Evolutionary conservation across 2,888 invertebrate species (phyloP).

Genomic region (Anoncus sp.): DNA sequence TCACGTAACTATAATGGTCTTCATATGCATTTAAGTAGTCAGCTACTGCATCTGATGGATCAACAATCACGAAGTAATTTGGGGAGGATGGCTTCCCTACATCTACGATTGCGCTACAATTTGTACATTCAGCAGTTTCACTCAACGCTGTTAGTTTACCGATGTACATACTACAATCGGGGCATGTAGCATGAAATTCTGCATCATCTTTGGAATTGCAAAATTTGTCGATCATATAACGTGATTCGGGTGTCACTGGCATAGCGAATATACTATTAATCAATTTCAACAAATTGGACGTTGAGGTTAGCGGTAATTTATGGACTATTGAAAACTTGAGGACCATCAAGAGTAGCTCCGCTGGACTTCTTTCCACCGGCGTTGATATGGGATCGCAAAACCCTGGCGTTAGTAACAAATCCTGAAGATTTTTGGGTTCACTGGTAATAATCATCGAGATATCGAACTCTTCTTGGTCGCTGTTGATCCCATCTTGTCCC

Average conservation of each 20-base stretch:
- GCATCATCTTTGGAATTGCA: slow-evolving; percentile 42
- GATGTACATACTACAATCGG: slow-evolving; percentile 39
- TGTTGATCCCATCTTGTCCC: background rate
- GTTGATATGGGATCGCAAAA: background rate
- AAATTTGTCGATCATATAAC: slow-evolving; percentile 53
- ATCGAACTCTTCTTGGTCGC: background rate
- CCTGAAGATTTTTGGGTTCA: background rate
- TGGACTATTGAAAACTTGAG: background rate
- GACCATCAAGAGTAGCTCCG: background rate
- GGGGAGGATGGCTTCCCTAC: slow-evolving; percentile 37
- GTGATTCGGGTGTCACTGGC: slow-evolving; percentile 38
- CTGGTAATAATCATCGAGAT: background rate
- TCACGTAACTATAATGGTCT: slow-evolving; percentile 22
- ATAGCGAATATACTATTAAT: slow-evolving; percentile 50
- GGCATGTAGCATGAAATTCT: slow-evolving; percentile 57
- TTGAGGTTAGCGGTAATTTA: background rate
- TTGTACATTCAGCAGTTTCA: slow-evolving; percentile 35
- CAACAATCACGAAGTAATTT: slow-evolving; percentile 1
- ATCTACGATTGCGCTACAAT: slow-evolving; percentile 16
- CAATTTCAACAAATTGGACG: slow-evolving; percentile 55
- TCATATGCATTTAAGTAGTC: slow-evolving; percentile 28
- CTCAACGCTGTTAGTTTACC: slow-evolving; percentile 4
- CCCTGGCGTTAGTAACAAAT: background rate
- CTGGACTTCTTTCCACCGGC: slow-evolving; percentile 1
- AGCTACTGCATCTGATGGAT: slow-evolving; percentile 55